Base-by-base conservation (phyloP, 1,140 invertebrate genomes). In the Apis cerana region DNA sequence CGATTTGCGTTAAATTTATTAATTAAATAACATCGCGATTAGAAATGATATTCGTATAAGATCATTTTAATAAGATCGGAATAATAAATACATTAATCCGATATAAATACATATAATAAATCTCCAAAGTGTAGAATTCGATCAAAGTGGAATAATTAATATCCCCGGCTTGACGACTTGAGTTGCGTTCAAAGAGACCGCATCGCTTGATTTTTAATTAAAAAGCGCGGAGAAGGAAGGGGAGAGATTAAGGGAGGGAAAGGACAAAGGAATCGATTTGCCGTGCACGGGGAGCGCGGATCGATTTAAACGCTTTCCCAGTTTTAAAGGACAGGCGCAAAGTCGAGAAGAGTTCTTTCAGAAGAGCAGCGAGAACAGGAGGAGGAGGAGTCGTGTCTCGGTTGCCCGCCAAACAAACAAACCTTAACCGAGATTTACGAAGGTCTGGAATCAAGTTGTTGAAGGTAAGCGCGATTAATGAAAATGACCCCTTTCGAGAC, bases 361-460 rank as follows among this genome's bases (percentile, higher is more conserved):
- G 27, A 23, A 74, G 27, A 27, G 33, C 0, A 7, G 33, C 33
- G 33, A 43, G 33, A 33, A 33, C 33, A 33, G 33, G 2, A 43
- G 33, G 33, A 43, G 33, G 33, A 33, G 33, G 33, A 56, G 75
- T 23, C 84, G 83, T 85, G 81, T 83, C 77, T 85, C 84, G 74
- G 75, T 48, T 80, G 69, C 56, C 79, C 89, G 88, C 86, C 82
- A 88, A 75, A 89, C 90, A 91, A 91, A 91, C 89, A 89, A 89
- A 89, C 90, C 74, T 90, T 91, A 91, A 91, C 89, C 87, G 83
- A 90, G 90, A 91, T 91, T 91, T 91, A 91, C 89, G 85, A 74
- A 87, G 79, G 85, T 80, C 72, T 74, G 79, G 85, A 91, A 91
- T 91, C 88, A 91, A 91, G 90, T 90, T 85, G 85, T 77, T 48